Conservation (phyloP, 2,888 invertebrate species). For the Leptodirus hochenwartii region DNA sequence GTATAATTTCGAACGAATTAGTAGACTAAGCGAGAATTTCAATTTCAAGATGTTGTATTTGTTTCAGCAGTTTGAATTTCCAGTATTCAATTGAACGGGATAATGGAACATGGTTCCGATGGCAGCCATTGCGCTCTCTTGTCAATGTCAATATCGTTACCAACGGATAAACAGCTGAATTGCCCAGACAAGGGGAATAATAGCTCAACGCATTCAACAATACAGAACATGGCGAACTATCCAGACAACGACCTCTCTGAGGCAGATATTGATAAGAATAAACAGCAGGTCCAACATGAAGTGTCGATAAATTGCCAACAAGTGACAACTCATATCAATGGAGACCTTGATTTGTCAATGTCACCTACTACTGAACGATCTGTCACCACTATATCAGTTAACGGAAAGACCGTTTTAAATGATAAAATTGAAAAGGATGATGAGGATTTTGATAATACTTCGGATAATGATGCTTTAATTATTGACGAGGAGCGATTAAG, state of each 20-base stretch:
- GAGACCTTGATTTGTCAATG: too few species aligned
- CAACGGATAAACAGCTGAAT: conserved; percentile 21
- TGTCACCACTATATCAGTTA: too few species aligned
- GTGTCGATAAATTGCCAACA: conserved; percentile 9
- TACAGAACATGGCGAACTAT: conserved; percentile 25
- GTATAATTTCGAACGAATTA: too few species aligned
- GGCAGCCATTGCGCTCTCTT: too few species aligned
- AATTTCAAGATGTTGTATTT: too few species aligned
- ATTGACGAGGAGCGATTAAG: conserved; percentile 22
- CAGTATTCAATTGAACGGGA: too few species aligned
- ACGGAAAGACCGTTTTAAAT: too few species aligned
- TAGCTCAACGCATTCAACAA: too few species aligned
- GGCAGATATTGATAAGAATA: conserved; percentile 15
- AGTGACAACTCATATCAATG: conserved; percentile 7
- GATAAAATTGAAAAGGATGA: conserved; percentile 7
- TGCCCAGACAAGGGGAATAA: conserved; percentile 13
- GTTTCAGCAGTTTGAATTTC: too few species aligned
- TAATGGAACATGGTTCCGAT: conserved; percentile 28
- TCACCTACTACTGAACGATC: too few species aligned
- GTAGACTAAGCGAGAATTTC: too few species aligned
- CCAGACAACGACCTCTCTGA: conserved; percentile 15
- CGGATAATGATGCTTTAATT: conserved; percentile 25
- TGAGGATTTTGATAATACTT: conserved; percentile 21
- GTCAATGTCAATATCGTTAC: conserved; percentile 15
- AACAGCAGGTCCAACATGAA: conserved; percentile 19